Percentiles rank a stretch among this genome's conserved stretches.
Conservation (phyloP, 2,113 vertebrate genomes). For the Pseudonaja textilis region DNA sequence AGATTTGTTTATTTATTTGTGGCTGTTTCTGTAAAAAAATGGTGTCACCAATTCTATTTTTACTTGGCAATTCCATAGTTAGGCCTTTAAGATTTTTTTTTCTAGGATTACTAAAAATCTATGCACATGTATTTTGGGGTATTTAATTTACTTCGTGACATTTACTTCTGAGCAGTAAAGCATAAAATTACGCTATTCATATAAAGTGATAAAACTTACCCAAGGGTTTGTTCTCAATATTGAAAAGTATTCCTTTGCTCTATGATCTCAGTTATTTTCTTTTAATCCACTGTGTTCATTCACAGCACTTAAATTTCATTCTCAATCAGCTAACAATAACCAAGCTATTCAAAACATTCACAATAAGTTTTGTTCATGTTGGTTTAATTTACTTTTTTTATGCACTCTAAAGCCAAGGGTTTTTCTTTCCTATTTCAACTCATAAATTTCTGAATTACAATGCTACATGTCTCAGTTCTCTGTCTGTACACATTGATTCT, state of each 20-base stretch:
- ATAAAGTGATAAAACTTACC: background rate
- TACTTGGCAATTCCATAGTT: background rate
- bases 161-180: background rate
- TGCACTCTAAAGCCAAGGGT: background rate
- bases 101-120: background rate
- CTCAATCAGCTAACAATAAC: background rate
- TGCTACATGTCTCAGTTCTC: background rate
- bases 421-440: too few relatives aligned
- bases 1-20: background rate
- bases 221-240: background rate
- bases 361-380: background rate
- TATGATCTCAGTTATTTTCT: background rate
- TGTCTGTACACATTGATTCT: background rate
- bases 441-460: background rate
- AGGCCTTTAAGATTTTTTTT: background rate
- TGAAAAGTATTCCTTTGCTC: background rate
- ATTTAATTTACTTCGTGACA: background rate
- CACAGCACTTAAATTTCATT: background rate
- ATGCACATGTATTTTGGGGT: background rate
- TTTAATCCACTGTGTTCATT: background rate
- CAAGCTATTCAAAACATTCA: background rate
- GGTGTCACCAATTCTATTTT: background rate
- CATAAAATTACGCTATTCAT: background rate
- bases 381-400: background rate
- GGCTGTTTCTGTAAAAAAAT: background rate